phyloP scores from a whole-genome alignment of 2,113 vertebrate species.

The Dolichotis patagonum region DNA sequence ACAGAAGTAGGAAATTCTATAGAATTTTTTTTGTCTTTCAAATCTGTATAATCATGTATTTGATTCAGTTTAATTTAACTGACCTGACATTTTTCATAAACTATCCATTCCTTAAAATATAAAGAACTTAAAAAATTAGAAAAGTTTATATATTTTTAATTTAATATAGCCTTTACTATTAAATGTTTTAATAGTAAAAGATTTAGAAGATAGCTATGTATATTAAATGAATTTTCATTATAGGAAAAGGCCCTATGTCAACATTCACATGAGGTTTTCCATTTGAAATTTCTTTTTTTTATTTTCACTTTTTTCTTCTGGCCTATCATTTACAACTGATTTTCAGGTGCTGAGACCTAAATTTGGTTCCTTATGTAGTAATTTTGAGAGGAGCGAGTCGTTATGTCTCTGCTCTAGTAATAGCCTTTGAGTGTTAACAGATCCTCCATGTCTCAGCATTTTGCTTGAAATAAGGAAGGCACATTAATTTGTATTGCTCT shows the following conservation, averaged over 20 bases:
- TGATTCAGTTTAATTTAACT: background rate
- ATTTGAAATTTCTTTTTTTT: background rate
- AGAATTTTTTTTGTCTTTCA: constrained; percentile 2
- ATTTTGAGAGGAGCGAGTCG: background rate
- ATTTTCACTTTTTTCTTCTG: background rate
- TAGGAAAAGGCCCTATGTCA: background rate
- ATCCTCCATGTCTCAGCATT: background rate
- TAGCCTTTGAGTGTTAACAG: background rate
- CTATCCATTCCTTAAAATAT: background rate
- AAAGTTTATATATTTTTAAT: background rate
- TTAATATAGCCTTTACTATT: background rate
- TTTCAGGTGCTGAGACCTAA: background rate
- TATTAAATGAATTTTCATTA: background rate
- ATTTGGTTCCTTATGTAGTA: background rate
- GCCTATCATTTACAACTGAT: background rate
- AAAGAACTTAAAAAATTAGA: background rate
- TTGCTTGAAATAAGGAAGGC: background rate
- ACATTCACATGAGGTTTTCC: background rate
- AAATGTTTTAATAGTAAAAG: background rate
- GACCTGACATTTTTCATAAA: background rate
- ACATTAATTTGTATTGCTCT: background rate
- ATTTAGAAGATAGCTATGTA: background rate
- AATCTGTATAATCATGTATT: background rate
- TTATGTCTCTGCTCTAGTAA: background rate
- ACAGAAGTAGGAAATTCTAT: background rate